Evolutionary conservation across 2,113 vertebrate genomes (phyloP).

Genomic region (Mus pahari): DNA sequence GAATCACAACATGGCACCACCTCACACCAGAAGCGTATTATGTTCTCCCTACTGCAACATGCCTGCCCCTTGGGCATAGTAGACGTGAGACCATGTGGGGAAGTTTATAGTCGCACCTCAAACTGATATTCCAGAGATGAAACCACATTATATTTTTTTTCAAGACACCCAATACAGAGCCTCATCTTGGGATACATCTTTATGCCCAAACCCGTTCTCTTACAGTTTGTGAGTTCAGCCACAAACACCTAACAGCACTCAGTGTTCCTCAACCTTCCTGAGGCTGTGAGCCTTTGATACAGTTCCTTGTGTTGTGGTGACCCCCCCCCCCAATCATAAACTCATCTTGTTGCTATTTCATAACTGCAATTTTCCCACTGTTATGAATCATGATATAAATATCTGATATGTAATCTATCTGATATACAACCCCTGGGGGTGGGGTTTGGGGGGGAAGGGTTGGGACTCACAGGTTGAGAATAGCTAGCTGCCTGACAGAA

Average conservation of each 20-base stretch:
- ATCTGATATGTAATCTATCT: background rate
- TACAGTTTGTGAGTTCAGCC: background rate
- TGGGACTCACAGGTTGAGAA: background rate
- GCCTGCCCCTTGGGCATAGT: background rate
- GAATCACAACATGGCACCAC: background rate
- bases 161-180: background rate
- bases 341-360: background rate
- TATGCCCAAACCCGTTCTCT: background rate
- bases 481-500: background rate
- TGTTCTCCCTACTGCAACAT: background rate
- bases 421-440: background rate
- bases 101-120: slow-evolving; percentile 37
- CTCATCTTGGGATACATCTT: background rate
- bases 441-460: background rate
- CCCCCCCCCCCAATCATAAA: background rate
- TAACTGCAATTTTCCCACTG: background rate
- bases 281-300: background rate
- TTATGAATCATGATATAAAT: background rate
- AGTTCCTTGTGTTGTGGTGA: background rate
- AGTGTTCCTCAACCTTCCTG: background rate
- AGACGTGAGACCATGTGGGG: background rate
- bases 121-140: slow-evolving; percentile 11
- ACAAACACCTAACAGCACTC: background rate
- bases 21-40: background rate
- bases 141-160: slow-evolving; percentile 13